Conservation (phyloP, 2,797 vertebrate species). For the Pelobates cultripes region DNA sequence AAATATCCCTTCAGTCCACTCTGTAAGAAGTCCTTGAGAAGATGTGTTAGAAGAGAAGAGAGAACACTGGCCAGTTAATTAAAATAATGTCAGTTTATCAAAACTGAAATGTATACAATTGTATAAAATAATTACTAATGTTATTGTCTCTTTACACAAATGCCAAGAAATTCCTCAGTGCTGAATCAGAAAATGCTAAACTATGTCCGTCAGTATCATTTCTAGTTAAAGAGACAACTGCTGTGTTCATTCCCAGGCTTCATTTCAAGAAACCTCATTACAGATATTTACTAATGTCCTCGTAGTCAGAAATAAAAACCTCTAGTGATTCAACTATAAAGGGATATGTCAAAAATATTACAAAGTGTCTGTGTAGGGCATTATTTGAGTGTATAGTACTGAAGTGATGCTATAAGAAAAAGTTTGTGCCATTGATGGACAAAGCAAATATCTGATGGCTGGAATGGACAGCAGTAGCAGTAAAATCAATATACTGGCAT, state of each 20-base stretch:
- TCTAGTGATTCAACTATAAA: neutral
- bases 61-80: neutral
- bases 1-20: neutral
- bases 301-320: neutral
- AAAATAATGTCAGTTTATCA: conserved; percentile 2
- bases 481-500: conserved; percentile 5
- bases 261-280: neutral
- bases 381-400: neutral
- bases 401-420: neutral
- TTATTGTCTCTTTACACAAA: too few relatives aligned
- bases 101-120: neutral
- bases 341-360: neutral
- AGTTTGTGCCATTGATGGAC: neutral
- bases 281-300: neutral
- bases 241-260: neutral
- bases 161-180: too few relatives aligned
- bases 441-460: neutral
- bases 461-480: neutral
- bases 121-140: neutral
- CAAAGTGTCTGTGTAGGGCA: neutral
- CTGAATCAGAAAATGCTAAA: too few relatives aligned
- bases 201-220: too few relatives aligned
- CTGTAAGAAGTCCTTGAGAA: neutral
- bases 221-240: too few relatives aligned
- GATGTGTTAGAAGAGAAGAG: too few relatives aligned